Percentiles rank a stretch among this genome's conserved stretches.
These are phyloP conservation scores for Hyaena hyaena DNA, from an alignment of 2,113 vertebrate species.

Conservation along the genomic window DNA sequence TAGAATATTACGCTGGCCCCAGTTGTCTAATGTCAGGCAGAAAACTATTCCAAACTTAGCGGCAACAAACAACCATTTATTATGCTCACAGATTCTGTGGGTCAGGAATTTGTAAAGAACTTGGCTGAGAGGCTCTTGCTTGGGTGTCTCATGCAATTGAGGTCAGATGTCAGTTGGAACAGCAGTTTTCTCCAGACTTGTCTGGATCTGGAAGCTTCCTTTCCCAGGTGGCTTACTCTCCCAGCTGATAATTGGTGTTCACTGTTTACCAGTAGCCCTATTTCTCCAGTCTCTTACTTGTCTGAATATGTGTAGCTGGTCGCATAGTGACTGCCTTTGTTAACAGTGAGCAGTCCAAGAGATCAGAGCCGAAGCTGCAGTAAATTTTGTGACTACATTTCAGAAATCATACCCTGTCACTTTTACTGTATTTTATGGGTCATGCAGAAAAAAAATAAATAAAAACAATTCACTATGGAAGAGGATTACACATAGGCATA, in stretches of 20 bases:
- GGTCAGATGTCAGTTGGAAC: background rate
- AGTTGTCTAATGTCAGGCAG: background rate
- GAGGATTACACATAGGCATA: background rate
- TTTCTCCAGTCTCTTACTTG: background rate
- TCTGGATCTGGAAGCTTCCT: background rate
- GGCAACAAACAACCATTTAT: background rate
- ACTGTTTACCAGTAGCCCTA: background rate
- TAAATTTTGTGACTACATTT: background rate
- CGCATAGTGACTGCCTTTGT: background rate
- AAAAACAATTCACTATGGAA: background rate
- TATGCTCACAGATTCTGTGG: background rate
- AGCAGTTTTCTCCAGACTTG: background rate
- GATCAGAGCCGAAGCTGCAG: background rate
- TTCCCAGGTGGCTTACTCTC: background rate
- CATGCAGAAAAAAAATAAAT: no score
- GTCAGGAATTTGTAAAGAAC: background rate
- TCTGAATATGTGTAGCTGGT: background rate
- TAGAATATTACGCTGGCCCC: background rate
- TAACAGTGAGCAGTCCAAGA: background rate
- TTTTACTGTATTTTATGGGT: background rate
- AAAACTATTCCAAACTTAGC: background rate
- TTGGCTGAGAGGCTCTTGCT: background rate
- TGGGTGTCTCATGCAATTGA: background rate
- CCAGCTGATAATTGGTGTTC: background rate
- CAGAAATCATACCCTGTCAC: background rate